A percentile compares a stretch with the other conserved stretches of the same genome.
Evolutionary conservation across 2,797 vertebrate species (phyloP).

Genomic region (Hirundo rustica): DNA sequence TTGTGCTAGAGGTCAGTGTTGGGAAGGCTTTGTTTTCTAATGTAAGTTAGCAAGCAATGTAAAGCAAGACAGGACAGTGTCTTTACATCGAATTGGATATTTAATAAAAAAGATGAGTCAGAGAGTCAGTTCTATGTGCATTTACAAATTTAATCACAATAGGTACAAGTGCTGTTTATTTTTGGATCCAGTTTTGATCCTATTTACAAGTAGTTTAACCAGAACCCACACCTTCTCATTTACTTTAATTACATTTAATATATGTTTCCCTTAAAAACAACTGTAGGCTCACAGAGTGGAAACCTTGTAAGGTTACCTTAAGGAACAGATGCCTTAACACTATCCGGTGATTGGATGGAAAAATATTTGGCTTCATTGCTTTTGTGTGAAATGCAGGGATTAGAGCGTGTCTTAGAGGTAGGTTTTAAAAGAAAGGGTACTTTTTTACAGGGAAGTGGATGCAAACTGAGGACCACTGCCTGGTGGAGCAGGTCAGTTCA

Average conservation of each 20-base stretch:
- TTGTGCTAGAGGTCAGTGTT: neutral
- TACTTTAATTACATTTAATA: neutral
- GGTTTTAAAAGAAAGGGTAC: neutral
- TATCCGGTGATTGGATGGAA: neutral
- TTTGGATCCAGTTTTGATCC: neutral
- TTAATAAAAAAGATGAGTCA: neutral
- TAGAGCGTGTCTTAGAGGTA: neutral
- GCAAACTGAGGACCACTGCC: neutral
- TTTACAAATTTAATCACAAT: neutral
- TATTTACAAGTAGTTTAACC: neutral
- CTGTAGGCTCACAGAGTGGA: fast-evolving
- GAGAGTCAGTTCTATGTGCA: neutral
- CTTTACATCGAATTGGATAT: neutral
- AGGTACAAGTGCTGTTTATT: neutral
- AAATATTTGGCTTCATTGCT: neutral
- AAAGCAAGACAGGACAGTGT: neutral
- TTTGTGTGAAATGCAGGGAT: neutral
- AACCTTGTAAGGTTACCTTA: neutral
- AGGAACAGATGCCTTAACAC: neutral
- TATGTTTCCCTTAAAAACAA: neutral
- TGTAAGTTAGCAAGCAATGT: neutral
- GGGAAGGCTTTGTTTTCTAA: neutral
- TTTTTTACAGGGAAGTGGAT: fast-evolving
- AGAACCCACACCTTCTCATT: neutral
- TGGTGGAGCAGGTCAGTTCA: neutral